phyloP scores from a whole-genome alignment of 2,113 vertebrate genomes.

The Oophaga pumilio region DNA sequence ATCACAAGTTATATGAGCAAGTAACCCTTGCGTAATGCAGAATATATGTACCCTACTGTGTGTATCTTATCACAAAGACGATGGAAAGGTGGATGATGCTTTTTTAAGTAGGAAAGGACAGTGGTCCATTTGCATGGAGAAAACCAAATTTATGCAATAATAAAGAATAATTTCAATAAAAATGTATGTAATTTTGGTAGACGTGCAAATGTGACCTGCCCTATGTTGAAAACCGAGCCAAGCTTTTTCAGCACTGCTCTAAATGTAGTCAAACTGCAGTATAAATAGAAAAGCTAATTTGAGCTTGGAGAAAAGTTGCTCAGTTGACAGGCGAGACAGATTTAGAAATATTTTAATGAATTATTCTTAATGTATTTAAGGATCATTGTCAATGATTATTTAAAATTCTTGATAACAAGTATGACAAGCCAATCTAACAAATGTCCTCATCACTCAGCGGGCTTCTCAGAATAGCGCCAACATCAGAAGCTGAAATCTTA shows the following conservation, averaged over 20 bases:
- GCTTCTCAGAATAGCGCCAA: conserved; percentile 37
- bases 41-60: no score
- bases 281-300: conserved; percentile 49
- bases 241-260: conserved; percentile 7
- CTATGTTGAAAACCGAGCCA: not conserved
- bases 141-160: not conserved
- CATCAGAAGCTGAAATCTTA: conserved; percentile 29
- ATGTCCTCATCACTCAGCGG: conserved; percentile 42
- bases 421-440: conserved; percentile 42
- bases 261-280: conserved; percentile 14
- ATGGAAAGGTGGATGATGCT: not conserved
- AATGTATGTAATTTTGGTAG: not conserved
- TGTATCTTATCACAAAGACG: not conserved
- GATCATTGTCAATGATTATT: conserved; percentile 35
- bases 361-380: conserved; percentile 48
- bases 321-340: conserved; percentile 20
- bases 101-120: not conserved
- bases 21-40: no score
- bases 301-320: conserved; percentile 24
- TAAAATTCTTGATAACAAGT: conserved; percentile 22
- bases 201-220: not conserved
- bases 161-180: not conserved
- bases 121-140: not conserved
- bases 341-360: conserved; percentile 51
- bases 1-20: not conserved